Evolutionary conservation across 2,113 vertebrate genomes (phyloP).

Genomic region (Oxygymnocypris stewartii): DNA sequence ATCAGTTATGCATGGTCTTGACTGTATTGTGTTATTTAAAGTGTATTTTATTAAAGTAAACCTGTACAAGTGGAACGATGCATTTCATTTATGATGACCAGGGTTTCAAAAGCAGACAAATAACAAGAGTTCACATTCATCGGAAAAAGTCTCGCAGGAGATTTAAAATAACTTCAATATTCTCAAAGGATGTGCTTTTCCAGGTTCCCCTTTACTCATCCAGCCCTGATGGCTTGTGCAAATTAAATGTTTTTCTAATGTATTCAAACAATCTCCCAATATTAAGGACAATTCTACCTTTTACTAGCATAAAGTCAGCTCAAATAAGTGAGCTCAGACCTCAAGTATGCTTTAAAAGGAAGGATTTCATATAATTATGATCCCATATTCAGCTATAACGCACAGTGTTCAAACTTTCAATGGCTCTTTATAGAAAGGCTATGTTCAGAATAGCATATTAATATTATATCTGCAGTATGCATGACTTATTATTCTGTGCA

Average conservation of each 20-base stretch:
- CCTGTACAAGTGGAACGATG: slow-evolving; percentile 61
- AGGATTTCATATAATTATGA: not conserved
- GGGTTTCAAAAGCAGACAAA: not conserved
- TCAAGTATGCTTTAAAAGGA: not conserved
- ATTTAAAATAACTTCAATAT: not conserved
- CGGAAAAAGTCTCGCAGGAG: not conserved
- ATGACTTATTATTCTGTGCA: not conserved
- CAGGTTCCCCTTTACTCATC: not conserved
- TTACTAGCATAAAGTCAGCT: not conserved
- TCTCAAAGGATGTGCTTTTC: slow-evolving; percentile 25
- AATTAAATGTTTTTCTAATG: not conserved
- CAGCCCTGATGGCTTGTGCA: not conserved
- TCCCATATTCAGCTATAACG: not conserved
- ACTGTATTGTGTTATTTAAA: slow-evolving; percentile 60
- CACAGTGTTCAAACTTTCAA: not conserved
- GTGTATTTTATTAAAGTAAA: slow-evolving; percentile 75
- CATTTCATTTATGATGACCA: slow-evolving; percentile 43
- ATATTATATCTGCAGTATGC: not conserved
- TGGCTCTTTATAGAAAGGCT: not conserved
- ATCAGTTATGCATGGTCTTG: slow-evolving; percentile 67
- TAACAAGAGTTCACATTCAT: not conserved
- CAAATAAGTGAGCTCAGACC: not conserved
- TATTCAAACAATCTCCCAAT: not conserved
- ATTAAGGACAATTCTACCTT: not conserved
- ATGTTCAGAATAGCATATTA: slow-evolving; percentile 1